Evolutionary conservation across 2,797 vertebrate genomes (phyloP).

Genomic region (Falco novaeseelandiae): DNA sequence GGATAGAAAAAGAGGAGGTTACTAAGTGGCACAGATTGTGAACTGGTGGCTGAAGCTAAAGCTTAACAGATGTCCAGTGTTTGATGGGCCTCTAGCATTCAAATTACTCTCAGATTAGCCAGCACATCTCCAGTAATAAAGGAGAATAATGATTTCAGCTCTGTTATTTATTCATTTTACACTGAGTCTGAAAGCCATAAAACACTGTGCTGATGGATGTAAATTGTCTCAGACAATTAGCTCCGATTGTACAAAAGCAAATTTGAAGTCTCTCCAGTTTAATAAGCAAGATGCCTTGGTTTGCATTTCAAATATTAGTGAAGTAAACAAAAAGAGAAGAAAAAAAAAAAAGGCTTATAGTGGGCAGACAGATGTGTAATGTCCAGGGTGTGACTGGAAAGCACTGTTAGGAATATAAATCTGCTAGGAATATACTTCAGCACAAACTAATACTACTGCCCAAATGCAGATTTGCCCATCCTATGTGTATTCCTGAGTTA

Average conservation of each 20-base stretch:
- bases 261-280: conserved; percentile 71
- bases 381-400: neutral
- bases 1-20: neutral
- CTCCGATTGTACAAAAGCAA: conserved; percentile 64
- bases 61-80: conserved; percentile 71
- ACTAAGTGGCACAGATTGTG: conserved; percentile 51
- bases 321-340: neutral
- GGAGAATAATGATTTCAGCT: conserved; percentile 56
- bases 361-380: conserved; percentile 20
- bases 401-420: neutral
- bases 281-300: conserved; percentile 69
- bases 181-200: conserved; percentile 66
- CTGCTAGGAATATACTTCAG: neutral
- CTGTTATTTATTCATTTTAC: conserved; percentile 73
- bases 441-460: neutral
- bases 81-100: conserved; percentile 19
- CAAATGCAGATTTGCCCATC: neutral
- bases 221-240: conserved; percentile 75
- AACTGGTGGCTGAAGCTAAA: conserved; percentile 19
- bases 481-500: neutral
- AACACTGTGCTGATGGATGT: conserved; percentile 64
- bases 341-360: neutral
- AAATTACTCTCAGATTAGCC: conserved; percentile 64
- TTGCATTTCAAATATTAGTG: conserved; percentile 43
- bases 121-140: conserved; percentile 60